phyloP scores from a whole-genome alignment of 2,113 vertebrate species.

The Bubalus kerabau region DNA sequence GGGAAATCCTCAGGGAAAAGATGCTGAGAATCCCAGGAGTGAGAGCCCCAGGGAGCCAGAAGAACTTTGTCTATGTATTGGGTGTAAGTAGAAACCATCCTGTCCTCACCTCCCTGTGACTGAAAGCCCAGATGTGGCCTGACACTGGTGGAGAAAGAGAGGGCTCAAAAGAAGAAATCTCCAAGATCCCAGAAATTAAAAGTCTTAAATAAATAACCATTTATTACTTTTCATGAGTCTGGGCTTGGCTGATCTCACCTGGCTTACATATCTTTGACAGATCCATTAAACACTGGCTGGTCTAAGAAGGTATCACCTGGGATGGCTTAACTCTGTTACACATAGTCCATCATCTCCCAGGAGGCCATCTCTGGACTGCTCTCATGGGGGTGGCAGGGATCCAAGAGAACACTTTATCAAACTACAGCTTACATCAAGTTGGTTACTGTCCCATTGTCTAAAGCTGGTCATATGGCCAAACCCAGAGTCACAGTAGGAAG shows the following conservation, averaged over 20 bases:
- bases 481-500: background rate
- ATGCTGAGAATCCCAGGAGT: background rate
- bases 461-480: background rate
- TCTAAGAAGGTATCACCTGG: background rate
- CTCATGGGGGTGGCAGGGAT: background rate
- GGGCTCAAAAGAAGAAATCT: background rate
- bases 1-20: background rate
- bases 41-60: background rate
- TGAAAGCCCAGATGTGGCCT: background rate
- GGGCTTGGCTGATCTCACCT: background rate
- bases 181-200: background rate
- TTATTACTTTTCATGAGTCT: background rate
- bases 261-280: background rate
- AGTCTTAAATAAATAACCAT: background rate
- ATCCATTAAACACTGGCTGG: background rate
- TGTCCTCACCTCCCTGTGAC: background rate
- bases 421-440: background rate
- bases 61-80: background rate
- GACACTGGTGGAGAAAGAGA: background rate
- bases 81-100: background rate
- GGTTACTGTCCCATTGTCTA: background rate
- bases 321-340: background rate
- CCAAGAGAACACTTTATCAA: background rate
- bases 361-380: background rate
- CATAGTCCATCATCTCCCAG: background rate